Evolutionary conservation across 2,888 invertebrate species (phyloP).

Genomic region (Drosophila anomalata): DNA sequence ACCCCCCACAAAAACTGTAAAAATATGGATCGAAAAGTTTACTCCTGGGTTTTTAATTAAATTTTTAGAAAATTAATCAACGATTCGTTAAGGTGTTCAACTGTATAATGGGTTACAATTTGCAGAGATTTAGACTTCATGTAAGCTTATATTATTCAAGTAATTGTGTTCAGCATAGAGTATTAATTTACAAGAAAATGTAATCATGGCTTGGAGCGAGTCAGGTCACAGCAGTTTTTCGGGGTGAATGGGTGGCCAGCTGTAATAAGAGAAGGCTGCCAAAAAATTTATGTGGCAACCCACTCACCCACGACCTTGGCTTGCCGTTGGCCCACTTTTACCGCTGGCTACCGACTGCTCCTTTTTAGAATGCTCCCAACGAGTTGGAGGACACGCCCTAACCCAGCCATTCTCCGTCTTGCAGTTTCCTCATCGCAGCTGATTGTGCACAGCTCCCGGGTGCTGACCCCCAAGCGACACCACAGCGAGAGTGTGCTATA

Average conservation of each 20-base stretch:
- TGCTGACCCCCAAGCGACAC: constrained; percentile 90
- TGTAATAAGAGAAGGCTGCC: constrained; percentile 40
- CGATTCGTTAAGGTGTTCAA: too few species aligned
- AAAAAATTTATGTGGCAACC: constrained; percentile 32
- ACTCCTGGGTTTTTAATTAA: not conserved
- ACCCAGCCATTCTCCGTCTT: constrained; percentile 31
- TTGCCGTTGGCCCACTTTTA: constrained; percentile 70
- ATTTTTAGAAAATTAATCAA: not conserved
- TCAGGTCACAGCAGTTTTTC: constrained; percentile 33
- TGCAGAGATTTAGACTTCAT: not conserved
- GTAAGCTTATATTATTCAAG: not conserved
- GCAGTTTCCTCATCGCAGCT: constrained; percentile 86
- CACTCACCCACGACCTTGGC: constrained; percentile 63
- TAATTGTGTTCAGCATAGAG: not conserved
- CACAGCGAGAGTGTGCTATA: constrained; percentile 91
- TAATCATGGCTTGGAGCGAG: constrained; percentile 24
- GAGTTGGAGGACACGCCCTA: constrained; percentile 30
- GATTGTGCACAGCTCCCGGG: constrained; percentile 91
- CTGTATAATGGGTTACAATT: not conserved
- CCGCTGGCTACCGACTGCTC: constrained; percentile 22
- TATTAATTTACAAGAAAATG: not conserved
- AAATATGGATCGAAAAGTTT: not conserved
- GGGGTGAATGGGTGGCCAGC: constrained; percentile 38
- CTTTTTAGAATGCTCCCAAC: constrained; percentile 33
- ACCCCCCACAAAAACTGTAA: too few species aligned